These are phyloP conservation scores for Amphiprion ocellaris DNA, from an alignment of 2,113 vertebrate genomes.

Conservation along the genomic window DNA sequence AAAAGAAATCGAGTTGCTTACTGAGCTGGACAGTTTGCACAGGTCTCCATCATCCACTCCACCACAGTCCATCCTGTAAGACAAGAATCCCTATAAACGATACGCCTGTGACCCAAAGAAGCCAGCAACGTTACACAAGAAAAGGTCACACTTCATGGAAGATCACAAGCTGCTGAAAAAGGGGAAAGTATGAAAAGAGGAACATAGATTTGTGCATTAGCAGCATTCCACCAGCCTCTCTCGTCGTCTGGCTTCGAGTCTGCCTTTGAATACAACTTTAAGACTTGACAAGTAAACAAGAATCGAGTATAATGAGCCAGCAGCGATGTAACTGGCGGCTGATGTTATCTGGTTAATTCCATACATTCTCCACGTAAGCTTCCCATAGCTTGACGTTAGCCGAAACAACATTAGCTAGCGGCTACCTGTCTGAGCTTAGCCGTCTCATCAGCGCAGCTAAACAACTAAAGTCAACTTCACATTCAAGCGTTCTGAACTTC, in stretches of 20 bases:
- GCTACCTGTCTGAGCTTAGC: conserved; percentile 2
- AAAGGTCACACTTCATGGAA: background rate
- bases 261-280: background rate
- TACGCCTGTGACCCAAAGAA: background rate
- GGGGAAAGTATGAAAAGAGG: conserved; percentile 14
- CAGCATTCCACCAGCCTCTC: background rate
- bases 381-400: conserved; percentile 36
- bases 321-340: background rate
- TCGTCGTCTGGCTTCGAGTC: background rate
- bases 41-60: conserved; percentile 27
- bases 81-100: background rate
- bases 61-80: conserved; percentile 54
- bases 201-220: conserved; percentile 21
- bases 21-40: conserved; percentile 62
- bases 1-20: conserved; percentile 43
- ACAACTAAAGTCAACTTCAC: background rate
- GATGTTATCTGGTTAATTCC: background rate
- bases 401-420: conserved; percentile 52
- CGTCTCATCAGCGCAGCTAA: background rate
- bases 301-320: background rate
- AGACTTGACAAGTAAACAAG: background rate
- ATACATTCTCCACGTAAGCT: background rate
- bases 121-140: background rate
- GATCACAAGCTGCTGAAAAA: background rate
- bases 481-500: too few relatives aligned